Evolutionary conservation across 2,113 vertebrate species (phyloP), one percentile per base, ranked within the genome.

Genomic region (Nothobranchius kuhntae): DNA sequence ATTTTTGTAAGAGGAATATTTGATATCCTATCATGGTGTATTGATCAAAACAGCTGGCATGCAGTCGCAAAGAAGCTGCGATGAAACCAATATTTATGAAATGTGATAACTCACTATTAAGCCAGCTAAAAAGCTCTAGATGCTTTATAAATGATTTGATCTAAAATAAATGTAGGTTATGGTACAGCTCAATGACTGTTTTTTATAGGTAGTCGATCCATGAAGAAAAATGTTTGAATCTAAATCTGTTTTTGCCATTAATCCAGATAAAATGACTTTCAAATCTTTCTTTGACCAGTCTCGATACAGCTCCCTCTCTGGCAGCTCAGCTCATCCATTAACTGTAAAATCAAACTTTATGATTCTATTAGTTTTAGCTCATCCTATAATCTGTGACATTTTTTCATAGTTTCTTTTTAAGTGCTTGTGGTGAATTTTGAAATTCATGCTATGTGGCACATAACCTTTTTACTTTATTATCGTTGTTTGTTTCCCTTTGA

Each of bases 301-400:
- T 46, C 13, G 12, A 48, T 48, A 15, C n/a, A n/a, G 47, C 47
- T 48, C 47, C 14, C 3, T 56, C 47, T 65, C 7, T 68, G 56
- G 46, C 44, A 75, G 45, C 13, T 11, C 13, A 63, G 53, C 61
- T 70, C 65, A 64, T 80, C 6, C 17, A 17, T 14, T 65, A 52
- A 56, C 63, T 71, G 15, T 10, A n/a, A 47, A 68, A 45, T 13
- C 53, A 38, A 24, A 60, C 47, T 73, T 73, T 40, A 57, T 24
- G 47, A 53, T 54, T 15, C 9, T 36, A 8, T 42, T 58, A 4
- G 9, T 13, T 60, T 47, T 62, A 42, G 5, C 5, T 2, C 0
- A 48, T 10, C 42, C 42, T 44, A 3, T 54, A 15, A n/a, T 9
- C 36, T 58, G 17, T 8, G 15, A 40, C 15, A 42, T 3, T 0